These are phyloP conservation scores for Atherinomorus stipes DNA, from an alignment of 2,113 vertebrate genomes.

Conservation along the genomic window DNA sequence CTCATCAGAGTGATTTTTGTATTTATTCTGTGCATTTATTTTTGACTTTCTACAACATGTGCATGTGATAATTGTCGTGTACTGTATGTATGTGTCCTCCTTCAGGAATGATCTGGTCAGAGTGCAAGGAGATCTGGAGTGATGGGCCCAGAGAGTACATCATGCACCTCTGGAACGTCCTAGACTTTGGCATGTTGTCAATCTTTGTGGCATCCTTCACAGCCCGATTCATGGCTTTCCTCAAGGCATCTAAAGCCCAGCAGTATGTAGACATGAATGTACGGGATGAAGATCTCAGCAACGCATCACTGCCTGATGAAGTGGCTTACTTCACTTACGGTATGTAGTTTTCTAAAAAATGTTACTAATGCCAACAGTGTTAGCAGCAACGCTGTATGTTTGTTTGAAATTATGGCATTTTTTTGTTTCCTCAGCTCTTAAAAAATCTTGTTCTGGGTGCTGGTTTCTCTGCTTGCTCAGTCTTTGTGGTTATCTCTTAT, in stretches of 20 bases:
- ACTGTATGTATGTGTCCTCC: neutral
- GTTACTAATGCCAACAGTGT: neutral
- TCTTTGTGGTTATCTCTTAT: neutral
- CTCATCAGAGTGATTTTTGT: neutral
- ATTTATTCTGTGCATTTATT: neutral
- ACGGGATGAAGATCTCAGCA: conserved; percentile 88
- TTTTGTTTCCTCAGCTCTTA: neutral
- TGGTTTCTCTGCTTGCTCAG: neutral
- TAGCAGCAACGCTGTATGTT: neutral
- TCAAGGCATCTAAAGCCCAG: conserved; percentile 95
- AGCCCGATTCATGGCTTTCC: conserved; percentile 95
- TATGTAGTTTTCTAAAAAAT: conserved; percentile 66
- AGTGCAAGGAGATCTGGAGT: conserved; percentile 97
- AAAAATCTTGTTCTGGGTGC: neutral
- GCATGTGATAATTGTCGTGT: neutral
- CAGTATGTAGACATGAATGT: conserved; percentile 93
- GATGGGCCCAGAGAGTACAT: conserved; percentile 94
- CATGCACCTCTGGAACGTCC: conserved; percentile 95
- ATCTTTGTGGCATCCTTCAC: conserved; percentile 98
- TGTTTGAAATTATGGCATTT: neutral
- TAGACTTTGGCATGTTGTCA: conserved; percentile 97
- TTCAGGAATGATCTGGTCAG: conserved; percentile 97
- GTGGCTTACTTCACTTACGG: conserved; percentile 96
- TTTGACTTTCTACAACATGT: neutral
- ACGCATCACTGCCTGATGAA: conserved; percentile 91